Percentiles rank a stretch among this genome's conserved stretches.
These are phyloP conservation scores for Calameuta idolon DNA, from an alignment of 2,888 invertebrate genomes.

Conservation along the genomic window DNA sequence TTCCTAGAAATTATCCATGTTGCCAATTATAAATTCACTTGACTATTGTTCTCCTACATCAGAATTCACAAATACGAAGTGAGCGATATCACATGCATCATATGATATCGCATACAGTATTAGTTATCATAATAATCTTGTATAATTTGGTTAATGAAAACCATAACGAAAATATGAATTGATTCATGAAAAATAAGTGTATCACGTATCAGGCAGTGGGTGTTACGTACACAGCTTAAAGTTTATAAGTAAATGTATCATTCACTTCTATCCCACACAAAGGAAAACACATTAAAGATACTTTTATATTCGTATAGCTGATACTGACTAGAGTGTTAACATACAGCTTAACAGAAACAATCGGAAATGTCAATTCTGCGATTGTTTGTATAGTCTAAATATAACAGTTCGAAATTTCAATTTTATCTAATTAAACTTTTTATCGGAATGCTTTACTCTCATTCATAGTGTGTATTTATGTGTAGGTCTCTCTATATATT, in stretches of 20 bases:
- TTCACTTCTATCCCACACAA: background rate
- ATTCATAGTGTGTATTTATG: background rate
- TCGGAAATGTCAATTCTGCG: background rate
- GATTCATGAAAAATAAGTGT: no score
- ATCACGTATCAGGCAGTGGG: no score
- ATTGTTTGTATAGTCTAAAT: background rate
- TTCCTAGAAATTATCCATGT: background rate
- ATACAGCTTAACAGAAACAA: background rate
- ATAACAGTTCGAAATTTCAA: background rate
- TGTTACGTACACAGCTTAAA: background rate
- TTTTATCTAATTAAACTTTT: background rate
- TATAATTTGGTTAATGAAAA: background rate
- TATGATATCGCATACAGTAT: background rate
- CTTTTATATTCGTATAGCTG: background rate
- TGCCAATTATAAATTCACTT: background rate
- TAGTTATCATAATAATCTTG: background rate
- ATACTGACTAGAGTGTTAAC: background rate
- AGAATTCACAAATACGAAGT: background rate
- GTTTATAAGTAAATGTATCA: background rate
- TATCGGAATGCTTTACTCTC: background rate
- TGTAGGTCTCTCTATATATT: background rate
- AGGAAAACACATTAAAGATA: background rate
- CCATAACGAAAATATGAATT: no score
- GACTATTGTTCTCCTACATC: background rate
- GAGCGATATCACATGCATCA: background rate